phyloP scores from a whole-genome alignment of 2,113 vertebrate genomes.

The Proteles cristata region DNA sequence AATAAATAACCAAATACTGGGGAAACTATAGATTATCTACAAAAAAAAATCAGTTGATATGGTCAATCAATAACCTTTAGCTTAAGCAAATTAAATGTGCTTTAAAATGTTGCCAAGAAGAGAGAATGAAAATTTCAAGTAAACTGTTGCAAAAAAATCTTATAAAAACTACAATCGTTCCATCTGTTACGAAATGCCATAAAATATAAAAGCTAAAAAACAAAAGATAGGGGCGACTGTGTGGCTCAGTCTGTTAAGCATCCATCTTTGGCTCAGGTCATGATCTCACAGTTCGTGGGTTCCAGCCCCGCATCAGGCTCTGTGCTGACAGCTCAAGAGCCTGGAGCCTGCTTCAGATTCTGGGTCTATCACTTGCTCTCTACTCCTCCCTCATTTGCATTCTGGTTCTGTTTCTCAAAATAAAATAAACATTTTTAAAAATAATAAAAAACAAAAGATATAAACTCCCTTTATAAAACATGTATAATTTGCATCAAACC shows the following conservation, averaged over 20 bases:
- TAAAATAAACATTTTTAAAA: no score
- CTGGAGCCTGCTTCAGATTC: no score
- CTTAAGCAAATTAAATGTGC: not conserved
- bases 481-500: not conserved
- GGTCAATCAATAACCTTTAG: not conserved
- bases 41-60: not conserved
- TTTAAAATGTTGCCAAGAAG: slow-evolving; percentile 4
- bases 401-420: no score
- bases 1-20: not conserved
- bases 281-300: no score
- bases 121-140: not conserved
- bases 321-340: no score
- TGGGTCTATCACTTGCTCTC: no score
- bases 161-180: not conserved
- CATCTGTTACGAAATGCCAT: not conserved
- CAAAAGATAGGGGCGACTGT: not conserved
- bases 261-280: no score
- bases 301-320: no score
- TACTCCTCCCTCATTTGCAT: no score
- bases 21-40: not conserved
- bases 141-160: not conserved
- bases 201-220: not conserved
- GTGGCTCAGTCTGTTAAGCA: no score
- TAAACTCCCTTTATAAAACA: not conserved
- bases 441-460: not conserved